These are phyloP conservation scores for Salvator merianae DNA, from an alignment of 2,113 vertebrate genomes.

Conservation along the genomic window DNA sequence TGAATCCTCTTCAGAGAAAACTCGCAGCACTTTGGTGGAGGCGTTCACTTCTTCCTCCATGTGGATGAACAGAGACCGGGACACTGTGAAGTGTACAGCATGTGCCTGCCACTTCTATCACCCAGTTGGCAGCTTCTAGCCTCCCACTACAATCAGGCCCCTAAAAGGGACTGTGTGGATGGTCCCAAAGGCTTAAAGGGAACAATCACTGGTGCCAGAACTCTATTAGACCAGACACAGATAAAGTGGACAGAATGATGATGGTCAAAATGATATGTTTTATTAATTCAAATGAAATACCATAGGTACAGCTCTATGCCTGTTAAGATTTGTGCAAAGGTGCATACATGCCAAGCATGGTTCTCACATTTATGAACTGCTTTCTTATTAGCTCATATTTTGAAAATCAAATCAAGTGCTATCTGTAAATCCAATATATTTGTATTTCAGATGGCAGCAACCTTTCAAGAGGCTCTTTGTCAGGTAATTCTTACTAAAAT, in stretches of 20 bases:
- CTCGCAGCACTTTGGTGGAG: too few relatives aligned
- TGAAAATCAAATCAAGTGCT: conserved; percentile 37
- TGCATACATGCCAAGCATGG: neutral
- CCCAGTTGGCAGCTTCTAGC: too few relatives aligned
- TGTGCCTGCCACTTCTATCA: too few relatives aligned
- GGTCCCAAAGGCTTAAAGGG: too few relatives aligned
- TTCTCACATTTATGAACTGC: conserved; percentile 24
- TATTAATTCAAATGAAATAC: neutral
- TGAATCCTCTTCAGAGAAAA: too few relatives aligned
- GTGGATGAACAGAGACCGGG: too few relatives aligned
- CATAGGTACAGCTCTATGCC: neutral
- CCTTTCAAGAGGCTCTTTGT: conserved; percentile 70
- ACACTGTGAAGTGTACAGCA: too few relatives aligned
- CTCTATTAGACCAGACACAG: neutral
- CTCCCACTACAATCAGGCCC: too few relatives aligned
- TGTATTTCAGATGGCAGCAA: conserved; percentile 74
- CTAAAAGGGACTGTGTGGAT: too few relatives aligned
- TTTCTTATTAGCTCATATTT: conserved; percentile 43
- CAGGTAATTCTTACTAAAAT: conserved; percentile 68
- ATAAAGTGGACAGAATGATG: neutral
- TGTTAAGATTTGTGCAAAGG: neutral
- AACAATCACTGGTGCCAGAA: too few relatives aligned
- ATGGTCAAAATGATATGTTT: neutral
- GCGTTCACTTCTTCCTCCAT: too few relatives aligned
- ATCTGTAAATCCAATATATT: conserved; percentile 69